Percentiles rank a stretch among this genome's conserved stretches.
phyloP scores from a whole-genome alignment of 1,140 invertebrate species.

The Latrodectus geometricus region DNA sequence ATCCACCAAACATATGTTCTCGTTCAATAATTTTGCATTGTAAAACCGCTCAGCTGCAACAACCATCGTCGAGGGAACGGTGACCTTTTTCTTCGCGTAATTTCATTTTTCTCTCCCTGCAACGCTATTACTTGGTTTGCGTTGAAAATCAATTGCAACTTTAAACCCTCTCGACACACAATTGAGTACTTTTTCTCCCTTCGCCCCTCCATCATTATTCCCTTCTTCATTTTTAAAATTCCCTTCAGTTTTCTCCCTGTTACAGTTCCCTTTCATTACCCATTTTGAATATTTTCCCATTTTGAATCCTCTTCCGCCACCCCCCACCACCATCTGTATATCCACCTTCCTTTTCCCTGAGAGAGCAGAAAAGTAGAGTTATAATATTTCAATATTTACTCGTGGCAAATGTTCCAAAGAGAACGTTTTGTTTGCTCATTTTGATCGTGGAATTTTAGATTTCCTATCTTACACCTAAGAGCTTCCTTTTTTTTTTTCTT shows the following conservation, averaged over 20 bases:
- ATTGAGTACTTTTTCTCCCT: not conserved
- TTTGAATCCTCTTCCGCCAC: not conserved
- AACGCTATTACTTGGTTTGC: not conserved
- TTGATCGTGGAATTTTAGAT: not conserved
- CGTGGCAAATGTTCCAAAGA: not conserved
- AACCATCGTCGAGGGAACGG: not conserved
- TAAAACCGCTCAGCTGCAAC: not conserved
- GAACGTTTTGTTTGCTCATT: not conserved
- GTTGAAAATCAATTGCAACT: conserved; percentile 20
- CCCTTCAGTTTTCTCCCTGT: not conserved
- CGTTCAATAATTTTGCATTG: not conserved
- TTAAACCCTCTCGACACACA: conserved; percentile 15
- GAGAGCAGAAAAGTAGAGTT: not conserved
- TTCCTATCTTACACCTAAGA: not conserved
- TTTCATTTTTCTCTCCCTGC: not conserved
- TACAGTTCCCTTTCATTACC: conserved; percentile 7
- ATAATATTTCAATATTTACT: conserved; percentile 29
- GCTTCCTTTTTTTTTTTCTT: not conserved
- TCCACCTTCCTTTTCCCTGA: not conserved
- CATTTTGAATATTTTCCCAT: conserved; percentile 8
- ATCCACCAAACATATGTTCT: not conserved
- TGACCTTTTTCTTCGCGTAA: not conserved
- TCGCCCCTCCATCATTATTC: not conserved
- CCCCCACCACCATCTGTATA: not conserved
- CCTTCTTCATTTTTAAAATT: conserved; percentile 13